phyloP scores from a whole-genome alignment of 2,113 vertebrate genomes.

The Muntiacus muntjak region DNA sequence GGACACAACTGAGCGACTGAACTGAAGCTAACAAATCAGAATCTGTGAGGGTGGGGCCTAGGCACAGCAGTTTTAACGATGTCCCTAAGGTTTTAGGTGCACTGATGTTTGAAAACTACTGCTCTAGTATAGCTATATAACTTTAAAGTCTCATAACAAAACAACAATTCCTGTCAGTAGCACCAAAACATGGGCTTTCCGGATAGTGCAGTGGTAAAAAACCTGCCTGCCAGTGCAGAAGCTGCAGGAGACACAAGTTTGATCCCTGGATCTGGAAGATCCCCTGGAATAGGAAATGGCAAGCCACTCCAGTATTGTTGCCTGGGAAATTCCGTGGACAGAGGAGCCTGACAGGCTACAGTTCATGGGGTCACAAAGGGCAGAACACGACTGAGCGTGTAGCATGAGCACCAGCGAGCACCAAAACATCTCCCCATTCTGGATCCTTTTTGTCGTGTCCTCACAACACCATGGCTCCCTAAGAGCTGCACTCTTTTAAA shows the following conservation, averaged over 20 bases:
- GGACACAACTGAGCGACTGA: not conserved
- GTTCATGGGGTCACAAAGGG: not conserved
- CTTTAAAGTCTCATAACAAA: not conserved
- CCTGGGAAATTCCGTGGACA: not conserved
- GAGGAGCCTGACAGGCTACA: not conserved
- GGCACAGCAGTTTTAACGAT: not conserved
- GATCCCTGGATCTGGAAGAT: not conserved
- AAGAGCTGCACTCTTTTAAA: not conserved
- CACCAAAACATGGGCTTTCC: not conserved
- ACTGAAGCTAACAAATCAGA: not conserved
- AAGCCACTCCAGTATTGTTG: not conserved
- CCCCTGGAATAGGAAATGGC: not conserved
- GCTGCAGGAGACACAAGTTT: not conserved
- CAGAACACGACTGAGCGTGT: rapidly evolving
- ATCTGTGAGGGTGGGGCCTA: not conserved
- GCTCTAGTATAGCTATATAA: not conserved
- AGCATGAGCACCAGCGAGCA: not conserved
- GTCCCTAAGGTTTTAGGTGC: not conserved
- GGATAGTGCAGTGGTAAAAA: not conserved
- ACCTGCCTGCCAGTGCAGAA: not conserved
- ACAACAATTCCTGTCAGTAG: not conserved
- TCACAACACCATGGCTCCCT: not conserved
- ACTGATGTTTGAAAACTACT: not conserved
- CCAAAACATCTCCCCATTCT: not conserved
- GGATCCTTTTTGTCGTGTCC: not conserved